A percentile compares a stretch with the other conserved stretches of the same genome.
Evolutionary conservation across 2,888 invertebrate species (phyloP).

Genomic region (Thereva unica): DNA sequence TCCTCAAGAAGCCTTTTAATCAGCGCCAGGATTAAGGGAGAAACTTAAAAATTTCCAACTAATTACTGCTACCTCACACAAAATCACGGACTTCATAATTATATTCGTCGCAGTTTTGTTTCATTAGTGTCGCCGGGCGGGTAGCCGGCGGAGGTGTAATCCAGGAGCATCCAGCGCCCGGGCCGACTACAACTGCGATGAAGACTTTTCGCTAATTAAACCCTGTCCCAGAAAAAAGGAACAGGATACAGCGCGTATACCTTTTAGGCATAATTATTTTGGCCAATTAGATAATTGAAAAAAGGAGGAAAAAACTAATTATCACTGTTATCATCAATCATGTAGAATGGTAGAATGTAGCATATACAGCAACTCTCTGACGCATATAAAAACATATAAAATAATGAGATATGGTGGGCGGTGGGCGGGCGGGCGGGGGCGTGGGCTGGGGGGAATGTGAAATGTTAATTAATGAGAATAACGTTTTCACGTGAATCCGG

Average conservation of each 20-base stretch:
- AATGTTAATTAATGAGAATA: slow-evolving; percentile 42
- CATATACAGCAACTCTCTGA: not conserved
- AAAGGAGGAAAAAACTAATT: slow-evolving; percentile 38
- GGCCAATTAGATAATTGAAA: slow-evolving; percentile 42
- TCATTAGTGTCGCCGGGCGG: no score
- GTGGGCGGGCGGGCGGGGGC: slow-evolving; percentile 14
- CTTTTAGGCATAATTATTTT: slow-evolving; percentile 40
- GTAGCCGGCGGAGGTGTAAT: not conserved
- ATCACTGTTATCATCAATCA: slow-evolving; percentile 42
- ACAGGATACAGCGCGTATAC: slow-evolving; percentile 13
- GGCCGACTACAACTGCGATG: not conserved
- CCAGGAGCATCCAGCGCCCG: slow-evolving; percentile 11
- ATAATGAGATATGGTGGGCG: slow-evolving; percentile 13
- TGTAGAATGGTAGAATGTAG: slow-evolving; percentile 17
- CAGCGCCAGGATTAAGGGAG: no score
- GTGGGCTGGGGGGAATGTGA: slow-evolving; percentile 36
- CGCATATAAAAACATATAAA: slow-evolving; percentile 29
- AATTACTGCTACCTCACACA: no score
- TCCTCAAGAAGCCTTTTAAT: no score
- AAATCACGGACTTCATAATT: not conserved
- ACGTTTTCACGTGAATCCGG: slow-evolving; percentile 40
- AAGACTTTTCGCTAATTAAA: slow-evolving; percentile 23
- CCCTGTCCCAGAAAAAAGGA: slow-evolving; percentile 15
- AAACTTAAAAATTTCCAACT: no score
- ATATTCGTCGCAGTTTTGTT: not conserved